These are phyloP conservation scores for Ceraclea dissimilis DNA, from an alignment of 2,888 invertebrate species.

Conservation along the genomic window DNA sequence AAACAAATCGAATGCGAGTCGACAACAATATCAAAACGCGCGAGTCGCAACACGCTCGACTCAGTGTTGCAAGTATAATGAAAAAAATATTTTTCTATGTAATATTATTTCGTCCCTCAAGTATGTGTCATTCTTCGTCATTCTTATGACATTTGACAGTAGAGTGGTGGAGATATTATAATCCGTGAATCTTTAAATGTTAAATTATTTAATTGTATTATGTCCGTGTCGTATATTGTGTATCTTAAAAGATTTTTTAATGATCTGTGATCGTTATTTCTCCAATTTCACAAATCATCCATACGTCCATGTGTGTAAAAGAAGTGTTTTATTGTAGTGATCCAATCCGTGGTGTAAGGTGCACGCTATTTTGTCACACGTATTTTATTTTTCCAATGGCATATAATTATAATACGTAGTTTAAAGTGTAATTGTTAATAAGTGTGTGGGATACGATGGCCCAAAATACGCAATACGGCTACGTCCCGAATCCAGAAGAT, in stretches of 20 bases:
- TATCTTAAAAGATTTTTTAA: background rate
- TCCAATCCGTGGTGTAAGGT: background rate
- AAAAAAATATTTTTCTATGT: background rate
- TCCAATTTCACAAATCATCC: background rate
- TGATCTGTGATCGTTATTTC: background rate
- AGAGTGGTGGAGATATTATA: conserved; percentile 21
- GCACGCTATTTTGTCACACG: conserved; percentile 15
- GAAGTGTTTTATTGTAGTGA: conserved; percentile 12
- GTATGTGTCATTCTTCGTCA: conserved; percentile 24
- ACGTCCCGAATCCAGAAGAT: conserved; percentile 20
- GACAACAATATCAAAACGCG: too few relatives aligned
- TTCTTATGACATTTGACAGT: conserved; percentile 24
- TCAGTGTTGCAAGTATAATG: background rate
- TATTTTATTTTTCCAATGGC: conserved; percentile 16
- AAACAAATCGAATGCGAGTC: too few relatives aligned
- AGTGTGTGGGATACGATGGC: conserved; percentile 20
- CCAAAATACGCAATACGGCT: conserved; percentile 21
- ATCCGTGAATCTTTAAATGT: conserved; percentile 16
- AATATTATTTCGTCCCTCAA: conserved; percentile 14
- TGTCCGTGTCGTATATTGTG: conserved; percentile 1
- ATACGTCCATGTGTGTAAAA: conserved; percentile 16
- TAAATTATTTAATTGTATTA: conserved; percentile 23
- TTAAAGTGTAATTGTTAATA: conserved; percentile 15
- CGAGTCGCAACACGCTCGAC: too few relatives aligned
- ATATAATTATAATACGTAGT: conserved; percentile 13